Evolutionary conservation across 2,888 invertebrate species (phyloP), one percentile per base, ranked within the genome.

Genomic region (Anagyrus pseudococci): DNA sequence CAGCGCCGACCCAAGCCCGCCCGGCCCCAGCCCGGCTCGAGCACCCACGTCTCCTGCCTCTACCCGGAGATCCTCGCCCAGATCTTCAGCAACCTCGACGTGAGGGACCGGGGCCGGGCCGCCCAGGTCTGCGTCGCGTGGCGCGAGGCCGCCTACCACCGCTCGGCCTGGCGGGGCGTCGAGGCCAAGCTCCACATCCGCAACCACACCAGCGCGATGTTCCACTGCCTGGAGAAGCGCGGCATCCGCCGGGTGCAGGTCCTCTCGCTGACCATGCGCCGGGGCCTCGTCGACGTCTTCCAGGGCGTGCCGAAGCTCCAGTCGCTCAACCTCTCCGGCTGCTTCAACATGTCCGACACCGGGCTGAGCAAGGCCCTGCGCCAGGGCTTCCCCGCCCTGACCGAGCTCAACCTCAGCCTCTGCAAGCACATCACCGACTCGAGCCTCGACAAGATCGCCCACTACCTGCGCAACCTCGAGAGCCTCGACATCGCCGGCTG

Each of bases 371-470:
- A 91, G 73, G 94, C 95, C 2, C 91, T 97, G 74, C 86, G 88
- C 48, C 85, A 87, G 10, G 92, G 93, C 70, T 84, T 91, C 68
- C 89, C 91, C 55, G 87, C 90, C 37, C 83, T 97, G 56, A 90
- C 89, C 67, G 86, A 89, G 71, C 85, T 97, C 67, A 93, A 97
- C 81, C 85, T 97, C 57, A 94, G 94, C 48, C 83, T 96, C 62
- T 97, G 97, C 83, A 97, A 97, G 82, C 96, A 96, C 84, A 91
- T 97, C 65, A 94, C 94, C n/a, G 96, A 97, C 81, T 89, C 89
- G 26, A 92, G 94, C 55, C 85, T 96, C 25, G 89, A 90, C 19
- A 85, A 91, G 75, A 94, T 96, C 82, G 92, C 94, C 46, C 91
- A 92, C 78, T 89, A 89, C 74, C 83, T 94, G 52, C 91, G 89